These are phyloP conservation scores for Ypsolopha sequella DNA, from an alignment of 2,888 invertebrate species.

Conservation along the genomic window DNA sequence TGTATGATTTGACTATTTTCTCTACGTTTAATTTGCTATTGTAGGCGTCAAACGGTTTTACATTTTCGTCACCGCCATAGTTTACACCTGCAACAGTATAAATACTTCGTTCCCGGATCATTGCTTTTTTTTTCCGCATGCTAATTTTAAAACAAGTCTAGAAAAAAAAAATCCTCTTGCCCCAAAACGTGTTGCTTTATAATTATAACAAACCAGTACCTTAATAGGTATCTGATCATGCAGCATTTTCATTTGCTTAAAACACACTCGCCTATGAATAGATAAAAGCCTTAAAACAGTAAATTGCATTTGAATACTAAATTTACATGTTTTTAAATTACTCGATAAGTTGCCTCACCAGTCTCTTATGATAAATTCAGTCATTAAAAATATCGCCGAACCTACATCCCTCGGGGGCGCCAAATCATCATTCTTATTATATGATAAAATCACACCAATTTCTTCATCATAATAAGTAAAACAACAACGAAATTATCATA, in stretches of 20 bases:
- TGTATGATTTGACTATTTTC: constrained; percentile 48
- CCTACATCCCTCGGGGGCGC: constrained; percentile 61
- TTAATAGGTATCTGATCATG: constrained; percentile 1
- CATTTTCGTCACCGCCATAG: constrained; percentile 58
- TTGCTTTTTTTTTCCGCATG: constrained; percentile 12
- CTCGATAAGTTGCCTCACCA: too few species aligned
- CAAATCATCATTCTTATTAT: constrained; percentile 44
- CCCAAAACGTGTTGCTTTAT: not conserved
- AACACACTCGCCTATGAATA: constrained; percentile 1
- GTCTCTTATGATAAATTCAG: constrained; percentile 2
- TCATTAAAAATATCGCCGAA: constrained; percentile 17
- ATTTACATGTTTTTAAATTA: too few species aligned
- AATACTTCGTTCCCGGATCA: too few species aligned
- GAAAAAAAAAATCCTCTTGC: constrained; percentile 1
- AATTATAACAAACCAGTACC: not conserved
- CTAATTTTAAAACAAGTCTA: constrained; percentile 17
- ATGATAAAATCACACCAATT: constrained; percentile 54
- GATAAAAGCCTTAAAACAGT: not conserved
- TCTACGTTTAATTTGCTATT: constrained; percentile 46
- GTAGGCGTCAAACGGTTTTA: constrained; percentile 47
- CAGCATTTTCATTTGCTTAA: not conserved
- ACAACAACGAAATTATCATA: not conserved
- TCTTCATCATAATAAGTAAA: constrained; percentile 40
- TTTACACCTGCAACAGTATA: constrained; percentile 49
- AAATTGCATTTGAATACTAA: too few species aligned